Conservation (phyloP, 2,113 vertebrate genomes). For the Cebidichthys violaceus region DNA sequence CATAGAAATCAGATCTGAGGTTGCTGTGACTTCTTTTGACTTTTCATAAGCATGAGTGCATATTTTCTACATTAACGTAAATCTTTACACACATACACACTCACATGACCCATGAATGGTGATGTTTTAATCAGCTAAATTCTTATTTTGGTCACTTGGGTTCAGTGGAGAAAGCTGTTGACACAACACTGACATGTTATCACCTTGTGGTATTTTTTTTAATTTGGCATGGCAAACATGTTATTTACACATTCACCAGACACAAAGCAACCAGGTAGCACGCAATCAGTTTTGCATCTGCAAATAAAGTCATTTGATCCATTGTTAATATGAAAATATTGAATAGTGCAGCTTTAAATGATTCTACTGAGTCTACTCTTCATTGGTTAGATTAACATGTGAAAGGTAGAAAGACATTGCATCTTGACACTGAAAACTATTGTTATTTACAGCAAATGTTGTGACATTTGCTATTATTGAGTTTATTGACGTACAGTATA, state of each 20-base stretch:
- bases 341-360: conserved; percentile 1
- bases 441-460: background rate
- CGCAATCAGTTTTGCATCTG: background rate
- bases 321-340: background rate
- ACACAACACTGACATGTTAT: background rate
- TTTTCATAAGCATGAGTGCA: background rate
- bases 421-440: background rate
- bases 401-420: background rate
- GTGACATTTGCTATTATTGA: background rate
- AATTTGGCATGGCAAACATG: background rate
- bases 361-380: background rate
- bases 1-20: background rate
- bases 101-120: background rate
- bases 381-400: background rate
- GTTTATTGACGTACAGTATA: background rate
- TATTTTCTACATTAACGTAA: background rate
- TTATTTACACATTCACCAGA: background rate
- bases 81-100: background rate
- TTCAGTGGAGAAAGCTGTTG: background rate
- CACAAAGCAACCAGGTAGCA: background rate
- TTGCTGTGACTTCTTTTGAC: background rate
- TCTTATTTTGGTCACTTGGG: background rate
- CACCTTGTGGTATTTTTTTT: background rate
- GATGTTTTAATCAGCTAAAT: background rate
- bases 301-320: background rate